Conservation (phyloP, 2,797 vertebrate species). For the Numenius phaeopus region DNA sequence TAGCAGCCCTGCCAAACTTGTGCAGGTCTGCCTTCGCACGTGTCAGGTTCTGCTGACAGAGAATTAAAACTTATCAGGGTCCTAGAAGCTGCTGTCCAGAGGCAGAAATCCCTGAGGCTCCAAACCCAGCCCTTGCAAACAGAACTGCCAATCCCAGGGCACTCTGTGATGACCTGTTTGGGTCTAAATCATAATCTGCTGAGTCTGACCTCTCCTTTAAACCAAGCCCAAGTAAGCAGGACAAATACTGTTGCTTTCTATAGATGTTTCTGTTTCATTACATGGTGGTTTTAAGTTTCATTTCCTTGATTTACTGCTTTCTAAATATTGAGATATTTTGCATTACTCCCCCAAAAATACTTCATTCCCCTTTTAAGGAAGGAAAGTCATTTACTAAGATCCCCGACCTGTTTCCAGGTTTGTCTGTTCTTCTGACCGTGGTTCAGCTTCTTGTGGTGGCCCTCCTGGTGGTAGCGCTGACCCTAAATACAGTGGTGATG, state of each 20-base stretch:
- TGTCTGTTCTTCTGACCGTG: constrained; percentile 56
- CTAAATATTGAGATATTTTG: neutral
- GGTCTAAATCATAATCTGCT: neutral
- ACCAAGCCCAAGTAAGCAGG: neutral
- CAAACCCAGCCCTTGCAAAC: neutral
- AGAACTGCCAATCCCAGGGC: neutral
- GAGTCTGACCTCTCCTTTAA: neutral
- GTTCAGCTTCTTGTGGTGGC: constrained; percentile 73
- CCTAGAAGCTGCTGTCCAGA: neutral
- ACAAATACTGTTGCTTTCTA: neutral
- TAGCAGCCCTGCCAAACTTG: neutral
- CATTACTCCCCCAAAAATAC: neutral
- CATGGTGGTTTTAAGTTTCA: fast-evolving
- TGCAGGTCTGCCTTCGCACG: fast-evolving
- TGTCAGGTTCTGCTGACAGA: neutral
- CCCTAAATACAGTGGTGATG: constrained; percentile 71
- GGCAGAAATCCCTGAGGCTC: neutral
- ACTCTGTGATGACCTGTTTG: neutral
- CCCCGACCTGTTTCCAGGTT: constrained; percentile 77
- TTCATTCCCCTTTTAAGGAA: neutral
- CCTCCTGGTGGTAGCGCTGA: constrained; percentile 62
- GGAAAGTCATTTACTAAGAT: neutral
- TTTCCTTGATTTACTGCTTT: neutral
- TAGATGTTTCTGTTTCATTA: neutral
- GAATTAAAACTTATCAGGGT: neutral